Percentiles rank a stretch among this genome's conserved stretches.
Evolutionary conservation across 2,113 vertebrate species (phyloP).

Genomic region (Ariopsis seemanni): DNA sequence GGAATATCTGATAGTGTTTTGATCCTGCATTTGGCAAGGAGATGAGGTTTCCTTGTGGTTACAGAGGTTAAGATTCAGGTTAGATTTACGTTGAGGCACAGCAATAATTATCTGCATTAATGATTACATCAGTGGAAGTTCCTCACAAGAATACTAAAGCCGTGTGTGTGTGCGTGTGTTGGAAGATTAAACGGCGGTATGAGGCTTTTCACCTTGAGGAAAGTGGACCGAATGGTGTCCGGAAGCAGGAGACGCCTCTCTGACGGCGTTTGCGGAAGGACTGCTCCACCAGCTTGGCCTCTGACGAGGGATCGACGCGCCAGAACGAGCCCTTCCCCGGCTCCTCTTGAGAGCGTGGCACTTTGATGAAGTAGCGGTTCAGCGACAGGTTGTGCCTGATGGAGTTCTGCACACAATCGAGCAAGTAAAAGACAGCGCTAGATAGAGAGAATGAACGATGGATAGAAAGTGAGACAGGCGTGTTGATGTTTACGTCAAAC

Average conservation of each 20-base stretch:
- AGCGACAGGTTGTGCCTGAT: conserved; percentile 98
- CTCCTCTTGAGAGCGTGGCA: conserved; percentile 97
- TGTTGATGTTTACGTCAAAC: not conserved
- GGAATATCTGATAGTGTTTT: not conserved
- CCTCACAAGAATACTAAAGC: not conserved
- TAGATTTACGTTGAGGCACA: not conserved
- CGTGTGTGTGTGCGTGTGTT: not conserved
- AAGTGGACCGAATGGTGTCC: conserved; percentile 95
- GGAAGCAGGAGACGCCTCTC: conserved; percentile 94
- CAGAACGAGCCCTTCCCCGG: conserved; percentile 98
- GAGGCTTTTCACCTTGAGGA: conserved; percentile 84
- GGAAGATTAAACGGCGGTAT: not conserved
- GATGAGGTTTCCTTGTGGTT: not conserved
- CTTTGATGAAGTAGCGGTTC: conserved; percentile 99
- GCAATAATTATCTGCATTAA: not conserved
- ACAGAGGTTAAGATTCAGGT: not conserved
- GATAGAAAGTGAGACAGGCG: not conserved
- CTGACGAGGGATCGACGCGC: conserved; percentile 93
- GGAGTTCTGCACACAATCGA: conserved; percentile 82
- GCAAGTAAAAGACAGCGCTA: not conserved
- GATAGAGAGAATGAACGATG: not conserved
- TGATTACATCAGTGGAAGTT: not conserved
- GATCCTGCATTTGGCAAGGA: not conserved
- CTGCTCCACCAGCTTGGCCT: conserved; percentile 95
- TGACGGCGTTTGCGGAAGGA: conserved; percentile 96